These are phyloP conservation scores for Arctia plantaginis DNA, from an alignment of 2,888 invertebrate genomes.

Conservation along the genomic window DNA sequence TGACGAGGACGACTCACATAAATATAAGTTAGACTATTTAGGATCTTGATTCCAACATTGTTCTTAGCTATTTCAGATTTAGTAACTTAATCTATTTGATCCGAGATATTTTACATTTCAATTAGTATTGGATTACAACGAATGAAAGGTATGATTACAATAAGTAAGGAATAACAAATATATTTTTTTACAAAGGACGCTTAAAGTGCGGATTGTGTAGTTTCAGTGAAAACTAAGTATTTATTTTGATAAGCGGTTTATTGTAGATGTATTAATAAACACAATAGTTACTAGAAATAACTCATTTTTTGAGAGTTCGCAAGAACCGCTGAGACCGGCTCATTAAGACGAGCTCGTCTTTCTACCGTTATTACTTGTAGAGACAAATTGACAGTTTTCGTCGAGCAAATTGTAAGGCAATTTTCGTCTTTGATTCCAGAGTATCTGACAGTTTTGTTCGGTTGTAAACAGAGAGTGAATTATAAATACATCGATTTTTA, in stretches of 20 bases:
- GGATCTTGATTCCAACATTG: neutral
- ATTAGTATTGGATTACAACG: neutral
- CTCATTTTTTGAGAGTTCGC: neutral
- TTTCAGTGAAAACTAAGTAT: neutral
- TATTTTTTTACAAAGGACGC: neutral
- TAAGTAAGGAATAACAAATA: too few relatives aligned
- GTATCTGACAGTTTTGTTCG: neutral
- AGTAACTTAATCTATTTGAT: constrained; percentile 7
- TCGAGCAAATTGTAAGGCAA: neutral
- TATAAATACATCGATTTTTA: neutral
- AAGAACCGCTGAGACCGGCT: too few relatives aligned
- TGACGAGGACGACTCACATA: neutral
- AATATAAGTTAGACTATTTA: neutral
- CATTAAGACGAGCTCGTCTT: neutral
- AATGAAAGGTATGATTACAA: neutral
- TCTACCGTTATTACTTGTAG: neutral
- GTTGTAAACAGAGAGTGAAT: neutral
- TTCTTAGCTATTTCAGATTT: neutral
- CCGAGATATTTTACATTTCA: constrained; percentile 1
- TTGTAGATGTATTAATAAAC: neutral
- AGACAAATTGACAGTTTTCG: neutral
- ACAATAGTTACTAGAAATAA: neutral
- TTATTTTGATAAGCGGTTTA: neutral
- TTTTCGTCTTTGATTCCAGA: neutral
- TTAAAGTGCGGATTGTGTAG: neutral